Conservation (phyloP, 2,888 invertebrate genomes). For the Tholera decimalis region DNA sequence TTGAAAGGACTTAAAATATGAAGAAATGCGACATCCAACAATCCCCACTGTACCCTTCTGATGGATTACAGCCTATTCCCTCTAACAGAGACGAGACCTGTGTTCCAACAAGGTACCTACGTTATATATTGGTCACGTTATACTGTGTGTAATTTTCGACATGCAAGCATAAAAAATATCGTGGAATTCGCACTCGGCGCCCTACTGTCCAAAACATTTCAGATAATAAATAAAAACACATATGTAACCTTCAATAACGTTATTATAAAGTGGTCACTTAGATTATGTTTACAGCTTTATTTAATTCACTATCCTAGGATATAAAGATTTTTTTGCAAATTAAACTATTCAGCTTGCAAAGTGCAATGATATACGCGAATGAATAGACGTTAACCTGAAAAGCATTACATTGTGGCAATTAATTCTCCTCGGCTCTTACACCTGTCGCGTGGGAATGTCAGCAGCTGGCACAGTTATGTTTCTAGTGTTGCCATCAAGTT, state of each 20-base stretch:
- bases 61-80: too few species aligned
- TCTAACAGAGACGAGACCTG: too few species aligned
- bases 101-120: too few species aligned
- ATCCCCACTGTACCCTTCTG: too few species aligned
- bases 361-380: conserved; percentile 19
- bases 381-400: conserved; percentile 19
- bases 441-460: conserved; percentile 47
- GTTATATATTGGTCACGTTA: too few species aligned
- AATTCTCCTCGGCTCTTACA: conserved; percentile 37
- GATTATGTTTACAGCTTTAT: background rate
- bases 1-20: too few species aligned
- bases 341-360: conserved; percentile 1
- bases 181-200: too few species aligned
- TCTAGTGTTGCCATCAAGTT: conserved; percentile 22
- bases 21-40: too few species aligned
- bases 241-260: background rate
- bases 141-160: too few species aligned
- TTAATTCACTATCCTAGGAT: conserved; percentile 3
- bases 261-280: background rate
- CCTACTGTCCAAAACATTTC: conserved; percentile 4
- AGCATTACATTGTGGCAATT: conserved; percentile 21
- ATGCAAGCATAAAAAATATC: too few species aligned
- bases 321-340: background rate
- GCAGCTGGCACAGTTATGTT: conserved; percentile 38
- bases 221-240: background rate